Evolutionary conservation across 2,888 invertebrate species (phyloP).

Genomic region (Zele albiditarsus): DNA sequence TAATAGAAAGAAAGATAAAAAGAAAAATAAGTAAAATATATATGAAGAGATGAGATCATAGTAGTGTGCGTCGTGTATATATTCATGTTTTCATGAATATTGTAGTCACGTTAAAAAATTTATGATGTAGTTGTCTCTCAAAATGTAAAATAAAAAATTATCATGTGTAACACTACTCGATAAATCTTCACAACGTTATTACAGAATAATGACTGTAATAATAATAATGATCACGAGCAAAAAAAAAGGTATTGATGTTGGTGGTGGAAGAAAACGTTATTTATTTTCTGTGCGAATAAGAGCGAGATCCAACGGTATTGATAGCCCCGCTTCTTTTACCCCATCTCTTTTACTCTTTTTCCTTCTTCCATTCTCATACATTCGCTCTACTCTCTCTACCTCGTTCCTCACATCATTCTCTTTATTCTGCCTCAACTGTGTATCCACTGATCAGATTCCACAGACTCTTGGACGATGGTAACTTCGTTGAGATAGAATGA

Average conservation of each 20-base stretch:
- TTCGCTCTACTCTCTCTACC: background rate
- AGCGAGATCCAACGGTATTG: constrained; percentile 23
- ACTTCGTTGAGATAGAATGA: constrained; percentile 14
- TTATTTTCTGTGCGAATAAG: background rate
- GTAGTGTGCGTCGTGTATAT: background rate
- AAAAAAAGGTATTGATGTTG: background rate
- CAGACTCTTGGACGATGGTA: constrained; percentile 19
- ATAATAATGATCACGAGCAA: background rate
- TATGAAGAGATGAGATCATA: background rate
- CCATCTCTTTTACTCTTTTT: background rate
- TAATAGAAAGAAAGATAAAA: background rate
- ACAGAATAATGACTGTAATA: constrained; percentile 10
- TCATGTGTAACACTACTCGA: background rate
- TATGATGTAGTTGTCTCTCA: constrained; percentile 10
- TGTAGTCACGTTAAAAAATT: constrained; percentile 20
- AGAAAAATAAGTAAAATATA: background rate
- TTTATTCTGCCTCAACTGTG: background rate
- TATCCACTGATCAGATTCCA: constrained; percentile 31
- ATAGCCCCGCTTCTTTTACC: background rate
- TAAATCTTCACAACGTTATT: constrained; percentile 5
- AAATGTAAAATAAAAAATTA: constrained; percentile 13
- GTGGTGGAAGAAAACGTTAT: background rate
- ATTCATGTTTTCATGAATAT: background rate
- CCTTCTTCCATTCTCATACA: background rate
- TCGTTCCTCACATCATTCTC: background rate